These are phyloP conservation scores for Leucoraja ocellata DNA, from an alignment of 2,797 vertebrate genomes.

Conservation along the genomic window DNA sequence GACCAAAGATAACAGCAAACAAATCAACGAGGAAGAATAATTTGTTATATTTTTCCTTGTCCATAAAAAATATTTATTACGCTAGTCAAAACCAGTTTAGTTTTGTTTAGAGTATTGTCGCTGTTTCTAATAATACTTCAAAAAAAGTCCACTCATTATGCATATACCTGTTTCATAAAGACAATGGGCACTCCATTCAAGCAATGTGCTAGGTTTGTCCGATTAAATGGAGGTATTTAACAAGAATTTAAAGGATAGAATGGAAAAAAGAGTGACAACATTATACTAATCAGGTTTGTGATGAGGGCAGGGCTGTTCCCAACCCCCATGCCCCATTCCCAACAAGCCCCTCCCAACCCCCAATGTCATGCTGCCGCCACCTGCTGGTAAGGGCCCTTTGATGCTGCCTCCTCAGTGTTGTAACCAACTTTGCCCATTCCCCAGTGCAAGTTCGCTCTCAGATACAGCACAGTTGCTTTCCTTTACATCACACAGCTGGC, in stretches of 20 bases:
- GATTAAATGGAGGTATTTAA: constrained; percentile 2
- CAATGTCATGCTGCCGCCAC: constrained; percentile 73
- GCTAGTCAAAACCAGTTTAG: background rate
- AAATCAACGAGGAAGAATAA: background rate
- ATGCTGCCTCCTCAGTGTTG: constrained; percentile 49
- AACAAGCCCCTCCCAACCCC: background rate
- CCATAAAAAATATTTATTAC: background rate
- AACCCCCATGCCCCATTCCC: background rate
- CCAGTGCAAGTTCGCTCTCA: constrained; percentile 5
- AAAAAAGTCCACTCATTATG: background rate
- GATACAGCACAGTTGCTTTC: constrained; percentile 15
- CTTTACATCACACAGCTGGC: constrained; percentile 18
- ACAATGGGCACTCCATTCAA: background rate
- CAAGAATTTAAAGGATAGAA: background rate
- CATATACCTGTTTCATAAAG: background rate
- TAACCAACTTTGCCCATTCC: background rate
- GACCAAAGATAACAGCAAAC: background rate
- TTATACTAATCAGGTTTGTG: background rate
- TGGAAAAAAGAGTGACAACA: constrained; percentile 5
- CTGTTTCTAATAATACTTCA: background rate
- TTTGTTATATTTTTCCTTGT: background rate
- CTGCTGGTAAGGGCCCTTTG: constrained; percentile 75
- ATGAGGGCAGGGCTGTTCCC: background rate
- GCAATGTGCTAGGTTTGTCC: background rate
- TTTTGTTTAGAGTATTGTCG: background rate